Evolutionary conservation across 2,888 invertebrate genomes (phyloP).

Genomic region (Panorpa germanica): DNA sequence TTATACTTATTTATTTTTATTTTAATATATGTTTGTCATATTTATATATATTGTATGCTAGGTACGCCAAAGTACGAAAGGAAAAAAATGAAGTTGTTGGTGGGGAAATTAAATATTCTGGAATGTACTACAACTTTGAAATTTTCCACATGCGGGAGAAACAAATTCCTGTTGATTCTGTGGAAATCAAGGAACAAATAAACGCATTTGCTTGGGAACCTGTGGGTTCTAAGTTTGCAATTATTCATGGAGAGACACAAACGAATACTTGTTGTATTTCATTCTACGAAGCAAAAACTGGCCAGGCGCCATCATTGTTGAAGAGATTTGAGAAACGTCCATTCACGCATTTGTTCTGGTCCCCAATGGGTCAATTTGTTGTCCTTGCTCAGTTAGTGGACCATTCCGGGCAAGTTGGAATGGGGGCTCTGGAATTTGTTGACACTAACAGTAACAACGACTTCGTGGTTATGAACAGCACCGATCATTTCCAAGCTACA

Average conservation of each 20-base stretch:
- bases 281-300: conserved; percentile 82
- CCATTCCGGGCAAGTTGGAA: conserved; percentile 56
- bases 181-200: conserved; percentile 85
- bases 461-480: conserved; percentile 84
- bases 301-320: conserved; percentile 70
- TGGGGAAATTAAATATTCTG: conserved; percentile 90
- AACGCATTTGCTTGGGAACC: conserved; percentile 98
- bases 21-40: conserved; percentile 12
- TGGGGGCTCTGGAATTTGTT: conserved; percentile 85
- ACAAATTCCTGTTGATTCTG: conserved; percentile 91
- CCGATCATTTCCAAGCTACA: conserved; percentile 82
- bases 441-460: conserved; percentile 88
- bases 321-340: conserved; percentile 79
- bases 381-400: conserved; percentile 77
- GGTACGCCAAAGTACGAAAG: conserved; percentile 78
- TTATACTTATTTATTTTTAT: background rate
- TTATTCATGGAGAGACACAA: conserved; percentile 79
- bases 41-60: conserved; percentile 21
- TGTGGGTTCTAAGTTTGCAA: conserved; percentile 85
- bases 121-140: conserved; percentile 97
- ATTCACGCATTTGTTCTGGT: conserved; percentile 90
- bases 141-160: conserved; percentile 98
- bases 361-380: conserved; percentile 86
- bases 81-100: conserved; percentile 79
- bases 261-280: conserved; percentile 68